Evolutionary conservation across 2,113 vertebrate species (phyloP), one percentile per base, ranked within the genome.

Genomic region (Tetrao urogallus): DNA sequence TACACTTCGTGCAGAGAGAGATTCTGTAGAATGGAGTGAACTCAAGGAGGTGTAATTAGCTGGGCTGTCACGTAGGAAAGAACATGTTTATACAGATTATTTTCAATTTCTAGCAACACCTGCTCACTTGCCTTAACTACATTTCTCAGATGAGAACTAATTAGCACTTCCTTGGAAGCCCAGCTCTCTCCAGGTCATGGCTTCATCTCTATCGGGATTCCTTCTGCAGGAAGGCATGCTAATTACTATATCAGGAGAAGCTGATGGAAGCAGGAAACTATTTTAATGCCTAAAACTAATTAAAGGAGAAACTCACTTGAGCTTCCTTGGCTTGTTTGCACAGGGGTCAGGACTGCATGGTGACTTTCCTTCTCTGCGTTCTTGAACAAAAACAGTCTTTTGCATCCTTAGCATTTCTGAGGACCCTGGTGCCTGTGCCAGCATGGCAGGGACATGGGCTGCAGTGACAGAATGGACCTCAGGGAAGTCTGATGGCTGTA

Each of bases 151-250:
- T 24, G 90, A 94, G 91, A 87, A 89, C 95, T 97, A 97, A 98
- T 98, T 97, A 98, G 92, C 90, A 90, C 93, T 96, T 96, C 92
- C 94, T 97, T 93, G 91, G 57, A 47, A 96, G 92, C 63, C 56
- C 60, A 92, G 81, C 77, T 91, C 95, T 97, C 91, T 89, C 12
- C 73, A 96, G 95, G 93, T 92, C 91, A 82, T 86, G 64, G 82
- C 54, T 94, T 64, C 73, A 66, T 94, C 79, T 77, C 85, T 57
- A 50, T 57, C 1, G 9, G 57, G 92, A 87, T 93, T 92, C 88
- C 76, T 92, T 94, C 82, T 73, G 94, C 96, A 96, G 95, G 94
- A 91, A 97, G 90, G 71, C 69, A 89, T 76, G 48, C 93, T 97
- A 97, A 97, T 97, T 96, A 95, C 82, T 86, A 11, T 89, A 95